Percentiles rank a stretch among this genome's conserved stretches.
Evolutionary conservation across 2,113 vertebrate genomes (phyloP).

Genomic region (Aegypius monachus): DNA sequence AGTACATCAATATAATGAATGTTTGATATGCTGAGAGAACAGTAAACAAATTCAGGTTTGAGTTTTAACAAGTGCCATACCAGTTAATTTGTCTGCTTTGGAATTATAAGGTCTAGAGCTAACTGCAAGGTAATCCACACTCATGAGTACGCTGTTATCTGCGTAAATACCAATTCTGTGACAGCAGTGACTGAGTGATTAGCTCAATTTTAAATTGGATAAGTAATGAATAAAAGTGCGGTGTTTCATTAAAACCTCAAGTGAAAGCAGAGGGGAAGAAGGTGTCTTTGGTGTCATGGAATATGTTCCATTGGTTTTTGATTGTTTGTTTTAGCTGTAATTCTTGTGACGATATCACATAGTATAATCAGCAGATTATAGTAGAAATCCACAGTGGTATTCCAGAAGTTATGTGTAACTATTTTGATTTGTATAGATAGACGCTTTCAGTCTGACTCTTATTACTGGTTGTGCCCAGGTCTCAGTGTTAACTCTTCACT

Average conservation of each 20-base stretch:
- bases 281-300: not conserved
- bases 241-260: not conserved
- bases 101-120: not conserved
- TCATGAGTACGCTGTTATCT: slow-evolving; percentile 13
- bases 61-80: not conserved
- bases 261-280: not conserved
- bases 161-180: not conserved
- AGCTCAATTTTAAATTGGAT: slow-evolving; percentile 13
- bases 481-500: not conserved
- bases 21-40: not conserved
- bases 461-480: not conserved
- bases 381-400: not conserved
- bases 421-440: not conserved
- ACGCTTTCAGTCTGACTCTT: rapidly evolving
- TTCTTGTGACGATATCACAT: not conserved
- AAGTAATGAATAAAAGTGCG: slow-evolving; percentile 2
- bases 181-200: not conserved
- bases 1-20: not conserved
- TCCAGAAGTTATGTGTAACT: not conserved
- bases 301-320: not conserved
- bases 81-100: not conserved
- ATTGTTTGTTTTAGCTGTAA: not conserved
- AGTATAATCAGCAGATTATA: not conserved
- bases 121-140: slow-evolving; percentile 47
- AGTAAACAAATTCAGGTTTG: not conserved